Percentiles rank a stretch among this genome's conserved stretches.
These are phyloP conservation scores for Ruditapes philippinarum DNA, from an alignment of 1,140 invertebrate species.

Conservation along the genomic window DNA sequence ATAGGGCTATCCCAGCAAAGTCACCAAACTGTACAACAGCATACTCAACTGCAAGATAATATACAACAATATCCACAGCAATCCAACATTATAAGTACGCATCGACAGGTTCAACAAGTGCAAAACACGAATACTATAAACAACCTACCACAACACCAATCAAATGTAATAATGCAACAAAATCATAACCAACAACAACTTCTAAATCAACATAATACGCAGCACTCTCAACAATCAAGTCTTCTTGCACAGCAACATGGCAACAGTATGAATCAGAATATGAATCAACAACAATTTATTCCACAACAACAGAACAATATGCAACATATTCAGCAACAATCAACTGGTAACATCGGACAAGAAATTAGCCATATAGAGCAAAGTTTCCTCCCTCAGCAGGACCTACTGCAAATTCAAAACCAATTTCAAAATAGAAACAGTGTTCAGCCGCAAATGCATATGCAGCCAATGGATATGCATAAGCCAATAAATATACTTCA, in stretches of 20 bases:
- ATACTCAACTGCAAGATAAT: neutral
- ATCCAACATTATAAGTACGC: neutral
- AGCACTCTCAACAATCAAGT: slow-evolving; percentile 17
- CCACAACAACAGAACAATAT: neutral
- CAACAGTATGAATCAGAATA: neutral
- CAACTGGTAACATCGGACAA: neutral
- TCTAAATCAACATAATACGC: neutral
- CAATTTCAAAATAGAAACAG: slow-evolving; percentile 8
- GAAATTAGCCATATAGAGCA: neutral
- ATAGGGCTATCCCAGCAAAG: neutral
- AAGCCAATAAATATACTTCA: neutral
- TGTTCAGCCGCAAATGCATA: neutral
- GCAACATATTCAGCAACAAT: neutral
- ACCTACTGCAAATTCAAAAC: slow-evolving; percentile 5
- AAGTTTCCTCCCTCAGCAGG: slow-evolving; percentile 7
- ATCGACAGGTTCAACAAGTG: neutral
- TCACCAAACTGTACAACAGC: neutral
- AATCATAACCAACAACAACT: slow-evolving; percentile 11
- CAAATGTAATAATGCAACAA: neutral
- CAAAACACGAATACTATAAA: too few species aligned
- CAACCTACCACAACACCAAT: slow-evolving; percentile 21
- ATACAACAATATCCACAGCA: neutral
- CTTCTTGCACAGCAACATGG: neutral
- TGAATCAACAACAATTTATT: neutral
- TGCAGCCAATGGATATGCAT: neutral